Base-by-base conservation (phyloP, 1,140 invertebrate species). In the Eurosta solidaginis region DNA sequence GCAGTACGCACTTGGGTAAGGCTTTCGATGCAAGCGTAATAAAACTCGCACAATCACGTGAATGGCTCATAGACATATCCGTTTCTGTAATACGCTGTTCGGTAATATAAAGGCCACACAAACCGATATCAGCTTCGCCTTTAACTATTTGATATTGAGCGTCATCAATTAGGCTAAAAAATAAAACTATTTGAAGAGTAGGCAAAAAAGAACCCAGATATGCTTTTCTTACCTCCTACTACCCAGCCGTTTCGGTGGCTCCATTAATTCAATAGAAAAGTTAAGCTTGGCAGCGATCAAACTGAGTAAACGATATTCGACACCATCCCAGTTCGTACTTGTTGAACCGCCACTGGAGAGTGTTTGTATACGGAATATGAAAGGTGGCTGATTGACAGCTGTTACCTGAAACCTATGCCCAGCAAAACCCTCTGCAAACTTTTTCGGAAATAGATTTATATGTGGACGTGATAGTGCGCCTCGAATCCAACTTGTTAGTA, bases 11-110 rank as follows among this genome's bases (percentile, higher is more conserved):
- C 92, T 92, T 92, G 49, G 93, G 93, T 76, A 94, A 85, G 3
- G 93, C 93, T 33, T 92, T 93, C 1, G 93, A 95, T 22, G 92
- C 90, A 22, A 93, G 82, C 1, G 93, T 93, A 78, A 94, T 91
- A 83, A 94, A 95, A 10, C 91, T 89, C 6, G 93, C 93, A 87
- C 93, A 94, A 83, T 95, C 93, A 74, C 91, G 89, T 1, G 91
- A 91, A 83, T 94, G 92, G 12, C 90, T 87, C 42, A 90, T 84
- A 17, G 92, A 90, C 81, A 91, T 89, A 77, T 92, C 92, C 45
- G 92, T 89, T 3, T 87, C 82, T 10, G 81, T 77, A 22, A 89
- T 81, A 47, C 91, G 86, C 59, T 92, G 90, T 29, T 81, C 82
- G 0, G 93, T 93, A 6, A 91, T 79, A 81, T 93, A 94, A 45